Evolutionary conservation across 2,113 vertebrate genomes (phyloP).

Genomic region (Tyrannus savana): DNA sequence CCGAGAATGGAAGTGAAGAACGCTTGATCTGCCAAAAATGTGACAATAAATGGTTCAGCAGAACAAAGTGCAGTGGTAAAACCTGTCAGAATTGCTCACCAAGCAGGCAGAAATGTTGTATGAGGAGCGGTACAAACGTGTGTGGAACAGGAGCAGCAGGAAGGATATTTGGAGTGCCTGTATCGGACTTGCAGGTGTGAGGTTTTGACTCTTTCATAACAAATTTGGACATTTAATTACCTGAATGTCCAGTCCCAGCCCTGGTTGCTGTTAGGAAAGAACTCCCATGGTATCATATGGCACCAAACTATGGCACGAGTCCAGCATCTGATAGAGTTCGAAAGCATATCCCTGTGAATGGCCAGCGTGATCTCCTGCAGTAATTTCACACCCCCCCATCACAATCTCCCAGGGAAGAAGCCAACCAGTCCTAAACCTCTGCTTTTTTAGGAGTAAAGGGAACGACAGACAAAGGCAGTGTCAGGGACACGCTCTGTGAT

Average conservation of each 20-base stretch:
- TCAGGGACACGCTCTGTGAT: not conserved
- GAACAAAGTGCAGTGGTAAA: not conserved
- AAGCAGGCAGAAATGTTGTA: not conserved
- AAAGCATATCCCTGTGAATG: conserved; percentile 30
- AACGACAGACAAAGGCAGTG: not conserved
- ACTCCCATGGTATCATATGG: conserved; percentile 41
- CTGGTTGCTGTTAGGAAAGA: not conserved
- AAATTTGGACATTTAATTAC: not conserved
- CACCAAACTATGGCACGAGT: not conserved
- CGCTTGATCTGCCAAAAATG: not conserved
- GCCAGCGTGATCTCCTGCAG: not conserved
- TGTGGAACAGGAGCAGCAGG: not conserved
- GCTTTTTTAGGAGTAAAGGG: not conserved
- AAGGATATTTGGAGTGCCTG: not conserved
- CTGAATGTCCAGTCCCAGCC: not conserved
- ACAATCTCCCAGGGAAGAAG: not conserved
- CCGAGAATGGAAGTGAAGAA: not conserved
- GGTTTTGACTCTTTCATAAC: not conserved
- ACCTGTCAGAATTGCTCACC: not conserved
- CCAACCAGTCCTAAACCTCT: not conserved
- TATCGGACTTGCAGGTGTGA: not conserved
- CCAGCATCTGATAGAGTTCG: conserved; percentile 40
- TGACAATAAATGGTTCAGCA: not conserved
- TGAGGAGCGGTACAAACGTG: not conserved
- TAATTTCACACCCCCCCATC: conserved; percentile 44